Conservation (phyloP, 2,888 invertebrate genomes). For the Ariolimax columbianus region DNA sequence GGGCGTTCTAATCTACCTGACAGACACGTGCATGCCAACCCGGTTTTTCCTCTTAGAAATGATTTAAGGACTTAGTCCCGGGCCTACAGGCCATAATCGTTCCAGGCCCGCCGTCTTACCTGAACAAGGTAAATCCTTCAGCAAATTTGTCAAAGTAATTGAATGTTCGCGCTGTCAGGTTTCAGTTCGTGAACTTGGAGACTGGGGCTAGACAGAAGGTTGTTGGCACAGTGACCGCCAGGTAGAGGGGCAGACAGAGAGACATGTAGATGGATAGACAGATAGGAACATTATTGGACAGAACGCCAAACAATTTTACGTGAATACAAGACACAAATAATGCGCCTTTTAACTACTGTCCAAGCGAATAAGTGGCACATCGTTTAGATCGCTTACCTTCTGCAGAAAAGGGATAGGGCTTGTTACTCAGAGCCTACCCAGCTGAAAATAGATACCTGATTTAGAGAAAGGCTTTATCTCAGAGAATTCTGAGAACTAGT, state of each 20-base stretch:
- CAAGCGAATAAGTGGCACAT: no score
- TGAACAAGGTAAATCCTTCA: not conserved
- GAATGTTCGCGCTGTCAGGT: conserved; percentile 12
- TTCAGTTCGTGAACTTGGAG: not conserved
- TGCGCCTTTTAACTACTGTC: no score
- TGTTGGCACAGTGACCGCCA: not conserved
- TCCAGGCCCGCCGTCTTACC: not conserved
- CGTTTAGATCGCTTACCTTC: no score
- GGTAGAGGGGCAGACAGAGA: not conserved
- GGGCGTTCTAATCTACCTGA: not conserved
- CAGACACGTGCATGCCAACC: conserved; percentile 14
- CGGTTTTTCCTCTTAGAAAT: not conserved
- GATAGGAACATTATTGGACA: no score
- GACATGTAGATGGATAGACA: not conserved
- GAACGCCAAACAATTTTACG: no score
- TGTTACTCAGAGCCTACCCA: no score
- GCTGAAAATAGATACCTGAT: no score
- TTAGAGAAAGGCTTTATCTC: no score
- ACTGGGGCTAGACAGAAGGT: not conserved
- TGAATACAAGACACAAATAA: no score
- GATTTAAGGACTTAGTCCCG: not conserved
- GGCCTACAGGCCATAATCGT: conserved; percentile 12
- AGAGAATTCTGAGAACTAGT: no score
- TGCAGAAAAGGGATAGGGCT: no score
- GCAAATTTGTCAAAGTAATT: conserved; percentile 38